phyloP scores from a whole-genome alignment of 2,888 invertebrate species.

The Iphiclides podalirius region DNA sequence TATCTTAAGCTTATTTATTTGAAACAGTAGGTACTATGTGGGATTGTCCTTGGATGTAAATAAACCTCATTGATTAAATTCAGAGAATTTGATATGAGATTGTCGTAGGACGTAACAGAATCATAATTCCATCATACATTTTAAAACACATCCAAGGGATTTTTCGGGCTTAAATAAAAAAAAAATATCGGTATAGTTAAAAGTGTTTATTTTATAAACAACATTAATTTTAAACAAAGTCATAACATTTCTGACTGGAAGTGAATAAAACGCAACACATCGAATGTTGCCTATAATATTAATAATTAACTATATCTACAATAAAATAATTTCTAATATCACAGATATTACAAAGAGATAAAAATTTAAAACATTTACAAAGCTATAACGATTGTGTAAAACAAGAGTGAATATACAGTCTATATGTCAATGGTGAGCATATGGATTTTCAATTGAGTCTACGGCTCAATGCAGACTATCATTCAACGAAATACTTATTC shows the following conservation, averaged over 20 bases:
- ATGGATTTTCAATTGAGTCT: neutral
- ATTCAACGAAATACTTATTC: neutral
- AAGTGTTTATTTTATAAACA: slow-evolving; percentile 75
- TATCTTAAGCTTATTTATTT: no score
- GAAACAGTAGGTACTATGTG: no score
- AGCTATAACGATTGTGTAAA: slow-evolving; percentile 3
- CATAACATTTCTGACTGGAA: slow-evolving; percentile 60
- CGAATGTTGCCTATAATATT: slow-evolving; percentile 41
- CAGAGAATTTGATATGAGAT: no score
- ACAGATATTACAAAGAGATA: slow-evolving; percentile 51
- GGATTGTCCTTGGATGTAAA: no score
- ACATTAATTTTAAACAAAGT: slow-evolving; percentile 59
- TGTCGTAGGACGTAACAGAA: no score
- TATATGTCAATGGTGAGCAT: neutral
- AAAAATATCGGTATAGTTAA: slow-evolving; percentile 32
- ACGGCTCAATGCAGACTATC: neutral
- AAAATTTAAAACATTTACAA: slow-evolving; percentile 24
- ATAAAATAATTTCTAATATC: slow-evolving; percentile 61
- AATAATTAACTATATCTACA: slow-evolving; percentile 36
- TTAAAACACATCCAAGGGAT: no score
- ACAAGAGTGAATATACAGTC: slow-evolving; percentile 8
- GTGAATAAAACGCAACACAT: slow-evolving; percentile 52
- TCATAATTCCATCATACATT: no score
- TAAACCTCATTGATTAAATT: no score
- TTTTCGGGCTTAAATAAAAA: slow-evolving; percentile 25